Evolutionary conservation across 2,888 invertebrate species (phyloP), one percentile per base, ranked within the genome.

Genomic region (Caenorhabditis parvicauda): DNA sequence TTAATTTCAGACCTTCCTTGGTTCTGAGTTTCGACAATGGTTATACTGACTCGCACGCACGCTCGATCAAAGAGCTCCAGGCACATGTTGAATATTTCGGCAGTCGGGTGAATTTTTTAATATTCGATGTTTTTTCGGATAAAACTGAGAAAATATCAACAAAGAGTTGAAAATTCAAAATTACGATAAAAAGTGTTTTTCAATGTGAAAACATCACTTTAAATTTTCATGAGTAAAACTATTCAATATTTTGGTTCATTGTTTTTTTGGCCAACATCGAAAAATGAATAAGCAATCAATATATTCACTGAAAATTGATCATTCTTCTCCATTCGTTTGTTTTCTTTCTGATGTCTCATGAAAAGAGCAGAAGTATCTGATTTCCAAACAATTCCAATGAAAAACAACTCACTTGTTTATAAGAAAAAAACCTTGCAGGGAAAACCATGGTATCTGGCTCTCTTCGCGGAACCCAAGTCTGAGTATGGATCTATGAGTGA

Each of bases 381-480:
- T 27, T 25, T 12, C 3, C 19, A 24, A 24, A 39, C 17, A 39
- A 39, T n/a, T 39, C 19, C 39, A 17, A 9, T 39, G 6, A 9
- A 39, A 7, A 9, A 5, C n/a, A 9, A 39, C 39, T 39, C 7
- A 41, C 17, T 12, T 41, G 41, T 12, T 41, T 9, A 41, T 47
- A 27, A 21, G 14, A 6, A 14, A 35, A 32, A 35, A 47, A 29
- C 35, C 25, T 45, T 64, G 48, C 54, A 71, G 67, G 72, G 70
- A 17, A 67, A 59, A 45, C 70, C 72, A 25, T 73, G 72, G 72
- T 73, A 73, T 46, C 53, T 54, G 61, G 72, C 68, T 1, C 35
- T 73, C 4, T 73, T 73, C 42, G 67, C 62, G 5, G 59, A 64
- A 25, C 67, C 70, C 9, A 32, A 47, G 37, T 14, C 44, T 24